Evolutionary conservation across 2,888 invertebrate species (phyloP).

Genomic region (Apeira syringaria): DNA sequence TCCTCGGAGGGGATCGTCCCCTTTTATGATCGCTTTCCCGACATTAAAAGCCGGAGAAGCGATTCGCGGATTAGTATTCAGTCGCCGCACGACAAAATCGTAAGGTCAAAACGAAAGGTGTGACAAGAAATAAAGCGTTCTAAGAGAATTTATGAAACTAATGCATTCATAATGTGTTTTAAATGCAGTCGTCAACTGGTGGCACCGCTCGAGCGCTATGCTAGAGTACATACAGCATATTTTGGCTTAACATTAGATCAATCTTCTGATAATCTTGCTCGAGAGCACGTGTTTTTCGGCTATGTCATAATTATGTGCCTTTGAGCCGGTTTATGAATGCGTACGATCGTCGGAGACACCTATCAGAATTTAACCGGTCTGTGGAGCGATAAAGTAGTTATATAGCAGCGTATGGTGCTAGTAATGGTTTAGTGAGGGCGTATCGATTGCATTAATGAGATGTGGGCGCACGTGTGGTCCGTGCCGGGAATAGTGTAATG

Average conservation of each 20-base stretch:
- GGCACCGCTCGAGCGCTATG: constrained; percentile 16
- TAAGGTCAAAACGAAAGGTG: constrained; percentile 12
- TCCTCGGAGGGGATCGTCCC: constrained; percentile 18
- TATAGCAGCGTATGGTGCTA: constrained; percentile 45
- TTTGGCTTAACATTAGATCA: not conserved
- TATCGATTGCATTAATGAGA: constrained; percentile 81
- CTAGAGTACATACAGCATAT: no score
- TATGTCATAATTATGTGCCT: constrained; percentile 13
- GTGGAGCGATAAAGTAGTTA: constrained; percentile 60
- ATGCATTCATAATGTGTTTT: constrained; percentile 62
- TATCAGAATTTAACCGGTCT: constrained; percentile 51
- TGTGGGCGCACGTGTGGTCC: constrained; percentile 78
- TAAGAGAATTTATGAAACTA: constrained; percentile 37
- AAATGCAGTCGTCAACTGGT: constrained; percentile 39
- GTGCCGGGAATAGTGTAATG: constrained; percentile 56
- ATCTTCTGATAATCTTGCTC: not conserved
- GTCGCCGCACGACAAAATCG: constrained; percentile 20
- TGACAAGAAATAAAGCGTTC: constrained; percentile 13
- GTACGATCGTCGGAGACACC: constrained; percentile 36
- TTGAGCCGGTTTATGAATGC: constrained; percentile 38
- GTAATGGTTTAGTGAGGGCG: constrained; percentile 73
- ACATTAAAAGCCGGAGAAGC: constrained; percentile 14
- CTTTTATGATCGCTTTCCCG: constrained; percentile 25
- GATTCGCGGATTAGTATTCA: constrained; percentile 20
- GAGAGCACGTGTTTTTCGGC: constrained; percentile 1